Base-by-base conservation (phyloP, 2,797 vertebrate genomes). In the Sebastes oblongus region DNA sequence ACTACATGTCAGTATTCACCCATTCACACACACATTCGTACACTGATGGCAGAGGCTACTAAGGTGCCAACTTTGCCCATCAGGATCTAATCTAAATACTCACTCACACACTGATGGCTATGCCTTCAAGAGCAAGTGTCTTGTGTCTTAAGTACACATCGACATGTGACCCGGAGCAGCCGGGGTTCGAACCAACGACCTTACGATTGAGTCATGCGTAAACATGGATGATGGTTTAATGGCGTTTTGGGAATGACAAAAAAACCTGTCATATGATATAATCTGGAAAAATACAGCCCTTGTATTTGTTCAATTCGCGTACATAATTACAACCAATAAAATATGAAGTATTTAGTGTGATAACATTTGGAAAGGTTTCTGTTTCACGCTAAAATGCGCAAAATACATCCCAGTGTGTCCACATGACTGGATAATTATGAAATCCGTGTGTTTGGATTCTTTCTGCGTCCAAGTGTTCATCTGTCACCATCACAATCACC, bases 381-480 rank as follows among this genome's bases (percentile, higher is more conserved):
- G 16, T 4, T 67, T 3, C 8, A 72, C 2, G 6, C 12, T 11
- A 29, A 66, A 80, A 65, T 11, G 12, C 8, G 6, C 10, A 34
- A 36, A 75, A 42, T 25, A 29, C 24, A 32, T 8, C 11, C 0
- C n/a, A 30, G 8, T 11, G 1, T 20, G 3, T 64, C 24, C 9
- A 54, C 9, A 2, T 24, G 12, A 20, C 18, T 56, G 3, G 8
- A 64, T 29, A 61, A 75, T 4, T 27, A 32, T 22, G 4, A 18
- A 36, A 11, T 10, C 60, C 9, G 6, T 6, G 0, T 54, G 42
- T 11, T 55, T 20, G 0, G 18, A 5, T 24, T 52, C 10, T 3
- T 2, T 2, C 3, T n/a, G 3, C 6, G 2, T 25, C n/a, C 1
- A 20, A 5, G 0, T 8, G n/a, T 16, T 10, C 2, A 60, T 9